A percentile compares a stretch with the other conserved stretches of the same genome.
Evolutionary conservation across 35 echinoderm and acorn worm genomes (phyloP).

Genomic region (Stichopus chloronotus): DNA sequence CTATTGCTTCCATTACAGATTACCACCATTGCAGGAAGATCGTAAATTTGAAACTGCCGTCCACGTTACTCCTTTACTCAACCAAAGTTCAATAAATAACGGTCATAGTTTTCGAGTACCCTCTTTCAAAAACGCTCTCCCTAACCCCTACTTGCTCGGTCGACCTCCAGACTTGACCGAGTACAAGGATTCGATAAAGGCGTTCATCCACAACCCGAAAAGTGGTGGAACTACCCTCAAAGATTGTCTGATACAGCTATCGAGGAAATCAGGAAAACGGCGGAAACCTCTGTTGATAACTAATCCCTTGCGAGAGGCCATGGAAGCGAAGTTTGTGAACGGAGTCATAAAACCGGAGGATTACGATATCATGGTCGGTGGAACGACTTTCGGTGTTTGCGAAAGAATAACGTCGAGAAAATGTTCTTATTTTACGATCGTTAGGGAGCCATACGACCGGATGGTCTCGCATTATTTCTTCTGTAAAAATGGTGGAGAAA

Average conservation of each 20-base stretch:
- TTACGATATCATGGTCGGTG: neutral
- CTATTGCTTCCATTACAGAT: too few relatives aligned
- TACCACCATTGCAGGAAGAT: too few relatives aligned
- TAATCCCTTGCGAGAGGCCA: neutral
- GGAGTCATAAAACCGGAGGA: neutral
- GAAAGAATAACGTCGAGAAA: neutral
- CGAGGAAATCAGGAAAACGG: neutral
- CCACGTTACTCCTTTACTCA: too few relatives aligned
- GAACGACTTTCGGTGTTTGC: neutral
- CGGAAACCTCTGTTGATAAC: neutral
- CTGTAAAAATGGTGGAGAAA: constrained; percentile 28
- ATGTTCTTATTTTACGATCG: constrained; percentile 34
- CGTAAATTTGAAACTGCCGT: too few relatives aligned
- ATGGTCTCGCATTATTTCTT: constrained; percentile 43
- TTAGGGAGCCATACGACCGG: constrained; percentile 38
- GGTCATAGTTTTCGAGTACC: neutral
- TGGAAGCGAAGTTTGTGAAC: constrained; percentile 23
- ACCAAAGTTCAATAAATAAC: too few relatives aligned
- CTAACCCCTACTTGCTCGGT: constrained; percentile 5
- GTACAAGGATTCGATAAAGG: constrained; percentile 1
- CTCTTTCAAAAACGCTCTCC: neutral
- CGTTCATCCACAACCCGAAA: constrained; percentile 12
- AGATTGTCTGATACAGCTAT: neutral
- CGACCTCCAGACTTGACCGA: neutral
- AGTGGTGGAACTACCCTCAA: constrained; percentile 41